Percentiles rank a stretch among this genome's conserved stretches.
Conservation (phyloP, 2,888 invertebrate species). For the Herminia tarsipennalis region DNA sequence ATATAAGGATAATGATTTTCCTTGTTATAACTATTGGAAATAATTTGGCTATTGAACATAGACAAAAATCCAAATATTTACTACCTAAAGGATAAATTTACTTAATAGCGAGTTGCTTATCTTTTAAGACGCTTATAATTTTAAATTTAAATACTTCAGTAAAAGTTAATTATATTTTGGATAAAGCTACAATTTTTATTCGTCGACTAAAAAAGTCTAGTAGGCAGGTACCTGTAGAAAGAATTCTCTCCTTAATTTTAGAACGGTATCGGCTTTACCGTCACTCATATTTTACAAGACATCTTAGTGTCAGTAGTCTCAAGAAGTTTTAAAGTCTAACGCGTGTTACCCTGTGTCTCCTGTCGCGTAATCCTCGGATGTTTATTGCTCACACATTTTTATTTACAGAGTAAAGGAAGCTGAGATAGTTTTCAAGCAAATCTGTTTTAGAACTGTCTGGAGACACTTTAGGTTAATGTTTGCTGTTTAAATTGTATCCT, state of each 20-base stretch:
- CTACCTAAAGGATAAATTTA: too few species aligned
- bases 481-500: background rate
- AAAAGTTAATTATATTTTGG: too few species aligned
- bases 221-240: too few species aligned
- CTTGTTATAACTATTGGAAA: too few species aligned
- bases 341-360: constrained; percentile 7
- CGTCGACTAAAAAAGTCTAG: too few species aligned
- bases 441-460: constrained; percentile 2
- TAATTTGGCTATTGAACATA: too few species aligned
- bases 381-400: constrained; percentile 12
- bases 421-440: constrained; percentile 6
- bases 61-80: too few species aligned
- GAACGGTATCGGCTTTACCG: background rate
- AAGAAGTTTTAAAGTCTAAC: constrained; percentile 10
- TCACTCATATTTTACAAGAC: constrained; percentile 5
- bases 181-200: too few species aligned
- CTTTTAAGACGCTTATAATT: too few species aligned
- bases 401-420: constrained; percentile 7
- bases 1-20: too few species aligned
- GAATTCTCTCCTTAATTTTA: background rate
- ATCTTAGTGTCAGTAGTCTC: constrained; percentile 7
- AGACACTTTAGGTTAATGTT: background rate
- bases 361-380: constrained; percentile 9
- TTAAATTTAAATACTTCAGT: too few species aligned
- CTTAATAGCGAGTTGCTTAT: too few species aligned